These are phyloP conservation scores for Tokudaia tokunoshimensis DNA, from an alignment of 2,797 vertebrate genomes.

Conservation along the genomic window DNA sequence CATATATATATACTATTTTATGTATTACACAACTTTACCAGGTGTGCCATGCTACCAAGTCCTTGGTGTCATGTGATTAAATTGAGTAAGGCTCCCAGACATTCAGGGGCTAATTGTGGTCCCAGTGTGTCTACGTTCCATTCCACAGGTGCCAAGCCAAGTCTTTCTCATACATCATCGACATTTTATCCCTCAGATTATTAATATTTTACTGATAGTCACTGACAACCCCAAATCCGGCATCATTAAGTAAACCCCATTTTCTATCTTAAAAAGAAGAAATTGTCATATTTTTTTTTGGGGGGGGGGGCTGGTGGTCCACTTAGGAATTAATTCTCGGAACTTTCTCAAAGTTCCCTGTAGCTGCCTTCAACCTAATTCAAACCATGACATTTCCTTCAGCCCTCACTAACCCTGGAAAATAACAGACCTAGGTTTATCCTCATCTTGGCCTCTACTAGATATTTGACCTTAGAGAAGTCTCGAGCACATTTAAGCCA, in stretches of 20 bases:
- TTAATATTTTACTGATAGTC: not conserved
- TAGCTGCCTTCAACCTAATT: not conserved
- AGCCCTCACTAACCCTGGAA: not conserved
- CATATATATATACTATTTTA: not conserved
- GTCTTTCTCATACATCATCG: not conserved
- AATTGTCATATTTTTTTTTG: not conserved
- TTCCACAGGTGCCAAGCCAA: not conserved
- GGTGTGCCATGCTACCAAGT: rapidly evolving
- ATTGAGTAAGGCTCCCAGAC: not conserved
- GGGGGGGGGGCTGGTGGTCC: not conserved
- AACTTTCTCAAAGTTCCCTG: not conserved
- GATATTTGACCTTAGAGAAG: not conserved
- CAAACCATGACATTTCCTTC: not conserved
- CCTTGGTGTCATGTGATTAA: not conserved
- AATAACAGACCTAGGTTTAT: not conserved
- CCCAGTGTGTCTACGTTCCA: not conserved
- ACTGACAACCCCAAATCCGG: not conserved
- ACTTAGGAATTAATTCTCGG: constrained; percentile 25
- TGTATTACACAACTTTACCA: not conserved
- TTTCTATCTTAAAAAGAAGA: not conserved
- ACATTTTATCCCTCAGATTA: not conserved
- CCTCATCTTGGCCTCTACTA: not conserved
- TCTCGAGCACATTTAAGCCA: not conserved
- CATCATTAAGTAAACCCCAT: not conserved
- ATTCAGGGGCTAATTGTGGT: not conserved